phyloP scores from a whole-genome alignment of 2,888 invertebrate genomes.

The Bombylius major region DNA sequence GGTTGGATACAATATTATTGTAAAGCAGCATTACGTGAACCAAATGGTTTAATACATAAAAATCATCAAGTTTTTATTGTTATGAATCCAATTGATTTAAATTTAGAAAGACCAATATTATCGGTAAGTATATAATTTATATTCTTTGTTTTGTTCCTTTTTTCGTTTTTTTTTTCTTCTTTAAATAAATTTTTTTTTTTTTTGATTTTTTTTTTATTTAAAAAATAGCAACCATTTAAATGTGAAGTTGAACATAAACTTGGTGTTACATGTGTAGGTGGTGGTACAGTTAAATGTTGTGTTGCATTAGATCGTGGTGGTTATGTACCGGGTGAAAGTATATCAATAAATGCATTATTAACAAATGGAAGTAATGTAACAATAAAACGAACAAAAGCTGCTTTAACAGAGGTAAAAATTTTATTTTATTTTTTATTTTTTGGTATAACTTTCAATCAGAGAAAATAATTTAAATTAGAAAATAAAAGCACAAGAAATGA shows the following conservation, averaged over 20 bases:
- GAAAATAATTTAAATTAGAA: neutral
- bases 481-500: neutral
- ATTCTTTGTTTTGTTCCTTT: neutral
- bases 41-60: constrained; percentile 75
- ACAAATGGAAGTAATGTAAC: constrained; percentile 75
- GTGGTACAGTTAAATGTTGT: constrained; percentile 75
- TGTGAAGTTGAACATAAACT: constrained; percentile 85
- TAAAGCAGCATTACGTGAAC: constrained; percentile 77
- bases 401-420: constrained; percentile 52
- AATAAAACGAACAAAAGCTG: constrained; percentile 73
- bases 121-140: constrained; percentile 49
- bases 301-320: constrained; percentile 83
- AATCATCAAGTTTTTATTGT: constrained; percentile 96
- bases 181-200: too few relatives aligned
- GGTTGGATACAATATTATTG: constrained; percentile 94
- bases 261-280: constrained; percentile 77
- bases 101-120: constrained; percentile 75
- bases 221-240: constrained; percentile 69
- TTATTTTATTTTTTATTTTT: neutral
- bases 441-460: too few relatives aligned
- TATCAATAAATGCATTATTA: constrained; percentile 72
- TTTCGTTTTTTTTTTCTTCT: neutral
- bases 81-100: constrained; percentile 90
- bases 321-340: constrained; percentile 89
- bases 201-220: constrained; percentile 18